Percentiles rank a stretch among this genome's conserved stretches.
phyloP scores from a whole-genome alignment of 2,797 vertebrate species.

The Natrix natrix region DNA sequence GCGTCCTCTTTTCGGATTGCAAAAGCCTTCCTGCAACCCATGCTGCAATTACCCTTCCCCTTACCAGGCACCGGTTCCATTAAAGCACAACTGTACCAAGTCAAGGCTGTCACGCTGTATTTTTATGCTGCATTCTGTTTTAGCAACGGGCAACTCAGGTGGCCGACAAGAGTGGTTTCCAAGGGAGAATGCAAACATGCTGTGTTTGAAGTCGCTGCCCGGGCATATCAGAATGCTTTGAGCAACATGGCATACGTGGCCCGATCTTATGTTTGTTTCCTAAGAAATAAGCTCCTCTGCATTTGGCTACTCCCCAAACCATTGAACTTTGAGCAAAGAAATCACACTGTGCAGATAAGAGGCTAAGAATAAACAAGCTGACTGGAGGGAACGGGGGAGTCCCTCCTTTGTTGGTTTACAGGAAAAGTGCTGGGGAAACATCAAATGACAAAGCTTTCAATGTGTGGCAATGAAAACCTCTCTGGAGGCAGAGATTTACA shows the following conservation, averaged over 20 bases:
- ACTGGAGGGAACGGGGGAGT: background rate
- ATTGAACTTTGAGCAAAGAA: background rate
- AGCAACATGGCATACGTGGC: background rate
- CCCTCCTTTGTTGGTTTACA: background rate
- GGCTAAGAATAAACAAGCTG: background rate
- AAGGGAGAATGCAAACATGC: background rate
- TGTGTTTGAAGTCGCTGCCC: background rate
- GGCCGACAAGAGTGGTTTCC: background rate
- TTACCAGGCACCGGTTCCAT: background rate
- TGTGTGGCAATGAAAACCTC: background rate
- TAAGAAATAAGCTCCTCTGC: background rate
- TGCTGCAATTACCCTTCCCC: background rate
- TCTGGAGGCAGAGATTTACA: background rate
- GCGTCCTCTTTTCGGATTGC: background rate
- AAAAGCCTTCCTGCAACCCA: background rate
- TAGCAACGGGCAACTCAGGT: background rate
- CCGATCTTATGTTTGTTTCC: background rate
- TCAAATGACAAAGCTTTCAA: background rate
- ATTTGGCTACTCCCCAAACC: background rate
- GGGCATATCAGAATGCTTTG: background rate
- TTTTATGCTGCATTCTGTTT: background rate
- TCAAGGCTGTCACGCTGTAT: background rate
- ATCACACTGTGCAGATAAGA: background rate
- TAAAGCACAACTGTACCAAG: slow-evolving; percentile 16
- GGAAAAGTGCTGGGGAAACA: background rate